Percentiles rank a stretch among this genome's conserved stretches.
phyloP scores from a whole-genome alignment of 2,888 invertebrate genomes.

The Zaprionus obscuricornis region DNA sequence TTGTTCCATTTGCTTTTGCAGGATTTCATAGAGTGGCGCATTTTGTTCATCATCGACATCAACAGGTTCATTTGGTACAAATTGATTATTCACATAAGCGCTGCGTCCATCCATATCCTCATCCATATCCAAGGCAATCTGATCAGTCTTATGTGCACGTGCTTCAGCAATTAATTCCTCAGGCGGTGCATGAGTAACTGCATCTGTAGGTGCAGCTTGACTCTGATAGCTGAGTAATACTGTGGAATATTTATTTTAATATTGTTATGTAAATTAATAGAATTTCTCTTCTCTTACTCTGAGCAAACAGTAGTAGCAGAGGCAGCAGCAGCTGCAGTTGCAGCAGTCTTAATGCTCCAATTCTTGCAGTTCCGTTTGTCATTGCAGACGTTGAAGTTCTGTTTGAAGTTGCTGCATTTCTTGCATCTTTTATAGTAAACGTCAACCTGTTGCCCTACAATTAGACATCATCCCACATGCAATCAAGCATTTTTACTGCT shows the following conservation, averaged over 20 bases:
- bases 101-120: constrained; percentile 70
- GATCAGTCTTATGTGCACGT: constrained; percentile 41
- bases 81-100: constrained; percentile 77
- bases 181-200: constrained; percentile 7
- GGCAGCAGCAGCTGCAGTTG: constrained; percentile 18
- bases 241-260: background rate
- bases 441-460: constrained; percentile 23
- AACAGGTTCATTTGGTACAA: constrained; percentile 57
- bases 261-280: background rate
- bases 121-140: constrained; percentile 43
- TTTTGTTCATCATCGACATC: constrained; percentile 53
- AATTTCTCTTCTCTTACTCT: constrained; percentile 38
- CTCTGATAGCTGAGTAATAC: constrained; percentile 3
- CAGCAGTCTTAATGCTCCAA: background rate
- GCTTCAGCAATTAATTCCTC: constrained; percentile 29
- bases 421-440: constrained; percentile 54
- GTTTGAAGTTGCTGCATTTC: constrained; percentile 29
- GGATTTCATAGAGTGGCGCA: constrained; percentile 64
- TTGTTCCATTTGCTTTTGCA: constrained; percentile 76
- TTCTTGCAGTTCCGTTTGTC: constrained; percentile 30
- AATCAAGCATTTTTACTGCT: constrained; percentile 45
- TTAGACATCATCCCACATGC: constrained; percentile 41
- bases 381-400: constrained; percentile 56
- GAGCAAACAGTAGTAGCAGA: constrained; percentile 26
- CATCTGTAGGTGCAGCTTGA: constrained; percentile 18